Conservation (phyloP, 35 echinoderm and acorn worm species). For the Ophioderma brevispina region DNA sequence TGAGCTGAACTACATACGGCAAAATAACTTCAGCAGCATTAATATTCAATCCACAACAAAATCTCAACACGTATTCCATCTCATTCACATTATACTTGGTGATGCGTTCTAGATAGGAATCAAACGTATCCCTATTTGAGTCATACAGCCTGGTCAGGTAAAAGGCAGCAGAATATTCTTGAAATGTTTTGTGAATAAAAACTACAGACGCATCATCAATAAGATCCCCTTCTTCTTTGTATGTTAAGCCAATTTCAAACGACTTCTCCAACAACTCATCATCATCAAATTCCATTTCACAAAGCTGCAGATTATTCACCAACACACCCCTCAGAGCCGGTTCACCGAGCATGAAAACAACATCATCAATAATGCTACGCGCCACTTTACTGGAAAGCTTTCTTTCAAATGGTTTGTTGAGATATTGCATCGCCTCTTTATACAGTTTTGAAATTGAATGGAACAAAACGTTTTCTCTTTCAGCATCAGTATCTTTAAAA, state of each 20-base stretch:
- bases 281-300: not conserved
- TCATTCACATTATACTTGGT: not conserved
- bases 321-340: not conserved
- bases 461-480: not conserved
- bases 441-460: not conserved
- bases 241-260: slow-evolving; percentile 3
- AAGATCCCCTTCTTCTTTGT: not conserved
- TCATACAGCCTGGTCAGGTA: not conserved
- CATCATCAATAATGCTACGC: not conserved
- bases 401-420: not conserved
- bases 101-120: not conserved
- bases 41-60: slow-evolving; percentile 1
- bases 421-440: not conserved
- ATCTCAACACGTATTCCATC: slow-evolving; percentile 1
- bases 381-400: no score
- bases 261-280: not conserved
- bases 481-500: not conserved
- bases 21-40: not conserved
- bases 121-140: not conserved
- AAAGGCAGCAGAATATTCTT: slow-evolving; percentile 31
- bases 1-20: not conserved
- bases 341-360: not conserved
- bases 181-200: slow-evolving; percentile 29
- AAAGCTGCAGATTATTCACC: not conserved
- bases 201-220: not conserved